Base-by-base conservation (phyloP, 2,797 vertebrate species). In the Columba guinea region DNA sequence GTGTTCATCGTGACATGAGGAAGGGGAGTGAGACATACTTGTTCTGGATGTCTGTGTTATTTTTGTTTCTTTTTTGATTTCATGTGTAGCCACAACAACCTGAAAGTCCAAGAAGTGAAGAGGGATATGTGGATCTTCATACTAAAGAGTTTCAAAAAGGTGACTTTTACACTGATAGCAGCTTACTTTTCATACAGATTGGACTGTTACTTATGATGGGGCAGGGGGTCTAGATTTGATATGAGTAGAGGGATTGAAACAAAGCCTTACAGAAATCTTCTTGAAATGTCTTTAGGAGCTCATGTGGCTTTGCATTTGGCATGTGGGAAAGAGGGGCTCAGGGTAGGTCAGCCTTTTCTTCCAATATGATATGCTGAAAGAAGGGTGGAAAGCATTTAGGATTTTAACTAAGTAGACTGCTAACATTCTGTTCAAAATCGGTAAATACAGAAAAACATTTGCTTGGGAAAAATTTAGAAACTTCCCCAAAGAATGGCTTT, bases 61-160 rank as follows among this genome's bases (percentile, higher is more conserved):
- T 83, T 84, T 89, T 89, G 13, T 94, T 89, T 86, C 7, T 55
- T 95, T 58, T 95, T 78, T 75, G 13, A 51, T 90, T 90, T 86
- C 87, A 30, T 58, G 4, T 94, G 95, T 91, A 95, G 86, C 37
- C 67, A 22, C 79, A 92, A 8, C 83, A 59, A 9, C 62, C 59
- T 84, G 91, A 53, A 95, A 86, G 49, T 73, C 69, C 73, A 65
- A 83, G 58, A 93, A 92, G 41, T 30, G 91, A 96, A 94, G 94
- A 95, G 26, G 30, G 4, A n/a, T 60, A 4, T 76, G 74, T 78
- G 80, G 88, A 94, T 49, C 67, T 34, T 82, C 95, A n/a, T n/a
- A 26, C 68, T 41, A 53, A 94, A 68, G 89, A 95, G 37, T 55
- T 83, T 79, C 62, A 59, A 77, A 94, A 96, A 97, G 96, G 97